A percentile compares a stretch with the other conserved stretches of the same genome.
These are phyloP conservation scores for Drosophila miranda DNA, from an alignment of 1,140 invertebrate species.

Conservation along the genomic window DNA sequence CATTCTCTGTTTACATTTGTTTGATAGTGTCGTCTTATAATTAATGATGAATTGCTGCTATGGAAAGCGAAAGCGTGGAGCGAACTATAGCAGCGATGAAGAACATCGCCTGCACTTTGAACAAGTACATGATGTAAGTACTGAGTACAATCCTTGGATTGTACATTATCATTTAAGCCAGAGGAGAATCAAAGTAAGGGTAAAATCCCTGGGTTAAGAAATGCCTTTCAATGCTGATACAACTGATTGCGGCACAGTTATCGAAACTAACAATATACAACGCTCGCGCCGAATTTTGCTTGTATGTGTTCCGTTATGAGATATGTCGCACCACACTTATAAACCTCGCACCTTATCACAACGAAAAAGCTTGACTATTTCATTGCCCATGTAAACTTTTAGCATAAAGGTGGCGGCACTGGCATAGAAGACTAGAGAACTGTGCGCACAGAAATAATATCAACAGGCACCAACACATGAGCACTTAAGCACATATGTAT, in stretches of 20 bases:
- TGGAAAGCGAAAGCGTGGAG: conserved; percentile 33
- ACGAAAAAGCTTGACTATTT: conserved; percentile 18
- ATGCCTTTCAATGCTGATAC: not conserved
- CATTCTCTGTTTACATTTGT: not conserved
- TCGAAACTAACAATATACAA: conserved; percentile 2
- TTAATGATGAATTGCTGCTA: conserved; percentile 50
- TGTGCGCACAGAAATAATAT: conserved; percentile 2
- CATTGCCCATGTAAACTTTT: conserved; percentile 19
- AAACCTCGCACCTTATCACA: conserved; percentile 18
- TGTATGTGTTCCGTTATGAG: not conserved
- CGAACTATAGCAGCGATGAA: conserved; percentile 11
- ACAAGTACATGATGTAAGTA: conserved; percentile 46
- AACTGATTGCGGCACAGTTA: not conserved
- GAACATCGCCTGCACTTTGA: conserved; percentile 11
- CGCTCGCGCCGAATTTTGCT: not conserved
- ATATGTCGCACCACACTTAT: conserved; percentile 3
- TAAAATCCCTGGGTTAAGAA: too few species aligned
- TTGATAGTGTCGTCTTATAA: conserved; percentile 1
- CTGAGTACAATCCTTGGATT: not conserved
- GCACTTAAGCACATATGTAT: not conserved
- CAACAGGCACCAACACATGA: not conserved
- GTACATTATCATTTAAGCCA: not conserved
- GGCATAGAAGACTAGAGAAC: conserved; percentile 15
- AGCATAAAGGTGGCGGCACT: conserved; percentile 16
- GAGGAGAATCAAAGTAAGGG: too few species aligned